Conservation (phyloP, 2,797 vertebrate species). For the Eremophila alpestris region DNA sequence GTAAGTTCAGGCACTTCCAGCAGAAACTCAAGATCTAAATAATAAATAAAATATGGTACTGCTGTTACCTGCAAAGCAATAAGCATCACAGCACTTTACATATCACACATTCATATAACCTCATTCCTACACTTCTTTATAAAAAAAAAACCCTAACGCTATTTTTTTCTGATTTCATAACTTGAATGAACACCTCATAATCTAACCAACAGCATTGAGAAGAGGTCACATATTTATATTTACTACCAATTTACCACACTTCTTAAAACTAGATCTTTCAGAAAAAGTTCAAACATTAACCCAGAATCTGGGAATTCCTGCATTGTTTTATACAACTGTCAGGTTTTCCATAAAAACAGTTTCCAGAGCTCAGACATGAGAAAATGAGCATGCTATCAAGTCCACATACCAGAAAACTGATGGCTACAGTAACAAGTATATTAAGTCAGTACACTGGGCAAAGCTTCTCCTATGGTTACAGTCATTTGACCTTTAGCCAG, state of each 20-base stretch:
- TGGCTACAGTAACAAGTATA: constrained; percentile 57
- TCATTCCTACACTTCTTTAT: background rate
- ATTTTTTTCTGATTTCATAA: background rate
- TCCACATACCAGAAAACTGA: constrained; percentile 33
- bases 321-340: background rate
- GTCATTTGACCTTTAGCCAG: constrained; percentile 69
- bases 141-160: background rate
- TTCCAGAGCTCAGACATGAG: background rate
- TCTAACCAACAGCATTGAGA: background rate
- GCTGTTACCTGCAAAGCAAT: background rate
- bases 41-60: background rate
- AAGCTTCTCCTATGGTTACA: constrained; percentile 58
- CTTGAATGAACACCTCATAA: background rate
- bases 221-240: background rate
- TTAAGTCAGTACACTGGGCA: constrained; percentile 60
- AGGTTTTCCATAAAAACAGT: background rate
- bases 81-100: background rate
- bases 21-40: background rate
- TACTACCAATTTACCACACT: background rate
- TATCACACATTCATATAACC: background rate
- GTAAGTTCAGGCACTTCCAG: background rate
- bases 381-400: constrained; percentile 31
- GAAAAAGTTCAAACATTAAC: background rate
- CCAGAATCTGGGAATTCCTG: background rate
- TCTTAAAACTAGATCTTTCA: background rate